These are phyloP conservation scores for Salminus brasiliensis DNA, from an alignment of 2,113 vertebrate genomes.

Conservation along the genomic window DNA sequence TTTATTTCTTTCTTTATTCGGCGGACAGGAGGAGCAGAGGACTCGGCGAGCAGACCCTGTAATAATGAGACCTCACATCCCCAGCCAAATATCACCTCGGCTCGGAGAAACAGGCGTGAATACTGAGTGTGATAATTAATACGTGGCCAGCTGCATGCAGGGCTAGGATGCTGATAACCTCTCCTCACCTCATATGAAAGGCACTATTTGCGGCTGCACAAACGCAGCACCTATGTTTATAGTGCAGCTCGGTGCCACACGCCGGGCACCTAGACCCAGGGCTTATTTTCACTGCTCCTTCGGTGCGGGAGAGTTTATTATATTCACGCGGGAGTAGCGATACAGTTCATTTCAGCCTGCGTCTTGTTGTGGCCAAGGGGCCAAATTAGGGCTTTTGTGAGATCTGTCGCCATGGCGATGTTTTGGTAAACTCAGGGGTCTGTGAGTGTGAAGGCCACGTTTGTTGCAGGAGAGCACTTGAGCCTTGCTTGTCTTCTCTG, in stretches of 20 bases:
- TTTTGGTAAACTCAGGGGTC: conserved; percentile 77
- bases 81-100: conserved; percentile 48
- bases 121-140: conserved; percentile 50
- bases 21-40: conserved; percentile 41
- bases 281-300: conserved; percentile 31
- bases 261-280: conserved; percentile 3
- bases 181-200: conserved; percentile 48
- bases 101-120: conserved; percentile 31
- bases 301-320: conserved; percentile 35
- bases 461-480: conserved; percentile 71
- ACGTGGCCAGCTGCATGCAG: conserved; percentile 33
- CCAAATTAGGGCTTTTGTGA: conserved; percentile 67
- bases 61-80: conserved; percentile 50
- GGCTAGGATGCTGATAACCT: conserved; percentile 44
- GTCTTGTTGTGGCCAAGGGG: conserved; percentile 59
- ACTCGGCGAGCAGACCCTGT: conserved; percentile 42
- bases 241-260: not conserved
- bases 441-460: conserved; percentile 67
- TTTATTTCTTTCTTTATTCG: conserved; percentile 41
- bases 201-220: conserved; percentile 35
- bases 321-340: conserved; percentile 50
- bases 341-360: conserved; percentile 63
- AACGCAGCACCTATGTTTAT: conserved; percentile 39
- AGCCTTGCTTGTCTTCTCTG: conserved; percentile 61
- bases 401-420: conserved; percentile 77